phyloP scores from a whole-genome alignment of 2,797 vertebrate species.

The Sparus aurata region DNA sequence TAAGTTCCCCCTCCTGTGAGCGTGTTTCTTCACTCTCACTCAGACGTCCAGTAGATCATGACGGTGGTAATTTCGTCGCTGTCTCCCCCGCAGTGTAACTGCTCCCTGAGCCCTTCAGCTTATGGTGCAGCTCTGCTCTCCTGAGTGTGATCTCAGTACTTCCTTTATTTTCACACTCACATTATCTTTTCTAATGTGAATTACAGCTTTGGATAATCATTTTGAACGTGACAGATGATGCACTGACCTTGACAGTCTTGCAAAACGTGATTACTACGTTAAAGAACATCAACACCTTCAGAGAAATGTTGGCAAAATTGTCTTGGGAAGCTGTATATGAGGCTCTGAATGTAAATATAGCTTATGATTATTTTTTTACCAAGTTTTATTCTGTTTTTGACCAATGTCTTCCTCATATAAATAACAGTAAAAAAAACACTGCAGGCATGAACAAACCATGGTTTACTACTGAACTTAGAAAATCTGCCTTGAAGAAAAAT shows the following conservation, averaged over 20 bases:
- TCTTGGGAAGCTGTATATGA: too few relatives aligned
- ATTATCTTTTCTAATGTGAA: neutral
- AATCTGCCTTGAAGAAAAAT: too few relatives aligned
- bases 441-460: too few relatives aligned
- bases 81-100: neutral
- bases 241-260: neutral
- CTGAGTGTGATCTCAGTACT: neutral
- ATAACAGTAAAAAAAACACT: too few relatives aligned
- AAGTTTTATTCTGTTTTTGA: too few relatives aligned
- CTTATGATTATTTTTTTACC: too few relatives aligned
- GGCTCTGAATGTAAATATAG: too few relatives aligned
- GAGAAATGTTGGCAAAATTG: too few relatives aligned
- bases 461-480: too few relatives aligned
- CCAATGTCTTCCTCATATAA: too few relatives aligned
- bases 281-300: too few relatives aligned
- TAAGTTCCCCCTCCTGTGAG: neutral
- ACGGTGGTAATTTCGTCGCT: neutral
- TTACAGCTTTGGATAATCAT: neutral
- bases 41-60: slow-evolving; percentile 15
- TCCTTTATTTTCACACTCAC: neutral
- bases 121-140: neutral
- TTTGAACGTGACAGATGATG: neutral
- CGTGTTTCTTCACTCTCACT: slow-evolving; percentile 7
- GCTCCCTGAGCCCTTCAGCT: neutral
- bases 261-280: neutral